phyloP scores from a whole-genome alignment of 1,140 invertebrate species.

The Lethrus apterus region DNA sequence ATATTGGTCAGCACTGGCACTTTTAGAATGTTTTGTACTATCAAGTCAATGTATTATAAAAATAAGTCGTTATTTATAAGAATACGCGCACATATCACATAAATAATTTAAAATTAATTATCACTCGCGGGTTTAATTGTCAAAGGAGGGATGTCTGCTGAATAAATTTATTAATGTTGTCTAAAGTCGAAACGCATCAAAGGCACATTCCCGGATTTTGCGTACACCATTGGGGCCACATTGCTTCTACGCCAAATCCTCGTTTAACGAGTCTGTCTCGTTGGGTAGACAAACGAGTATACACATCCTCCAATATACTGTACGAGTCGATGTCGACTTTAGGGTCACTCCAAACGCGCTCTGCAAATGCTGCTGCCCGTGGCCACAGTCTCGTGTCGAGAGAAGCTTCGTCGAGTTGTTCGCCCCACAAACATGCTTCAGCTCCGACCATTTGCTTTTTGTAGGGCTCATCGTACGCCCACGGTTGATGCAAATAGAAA shows the following conservation, averaged over 20 bases:
- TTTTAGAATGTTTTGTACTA: too few species aligned
- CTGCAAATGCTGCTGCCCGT: conserved; percentile 56
- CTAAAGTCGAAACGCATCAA: conserved; percentile 30
- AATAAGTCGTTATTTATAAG: conserved; percentile 8
- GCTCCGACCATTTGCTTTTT: conserved; percentile 52
- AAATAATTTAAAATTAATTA: conserved; percentile 28
- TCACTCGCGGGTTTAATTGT: conserved; percentile 23
- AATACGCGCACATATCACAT: too few species aligned
- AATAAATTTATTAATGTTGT: conserved; percentile 6
- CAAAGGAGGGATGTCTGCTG: conserved; percentile 3
- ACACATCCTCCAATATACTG: conserved; percentile 47
- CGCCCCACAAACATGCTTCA: conserved; percentile 65
- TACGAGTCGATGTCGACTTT: conserved; percentile 24
- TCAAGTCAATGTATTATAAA: conserved; percentile 7
- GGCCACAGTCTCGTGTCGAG: conserved; percentile 64
- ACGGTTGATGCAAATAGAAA: conserved; percentile 72
- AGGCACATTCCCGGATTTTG: conserved; percentile 67
- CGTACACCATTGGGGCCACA: conserved; percentile 68
- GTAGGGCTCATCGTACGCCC: conserved; percentile 42
- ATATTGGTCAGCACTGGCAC: too few species aligned
- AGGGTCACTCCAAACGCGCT: conserved; percentile 48
- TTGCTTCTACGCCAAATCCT: conserved; percentile 57
- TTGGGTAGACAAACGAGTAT: conserved; percentile 57
- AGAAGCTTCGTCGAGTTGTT: conserved; percentile 54
- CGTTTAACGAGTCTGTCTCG: conserved; percentile 52